Percentiles rank a stretch among this genome's conserved stretches.
Conservation (phyloP, 2,113 vertebrate species). For the Saimiri boliviensis region DNA sequence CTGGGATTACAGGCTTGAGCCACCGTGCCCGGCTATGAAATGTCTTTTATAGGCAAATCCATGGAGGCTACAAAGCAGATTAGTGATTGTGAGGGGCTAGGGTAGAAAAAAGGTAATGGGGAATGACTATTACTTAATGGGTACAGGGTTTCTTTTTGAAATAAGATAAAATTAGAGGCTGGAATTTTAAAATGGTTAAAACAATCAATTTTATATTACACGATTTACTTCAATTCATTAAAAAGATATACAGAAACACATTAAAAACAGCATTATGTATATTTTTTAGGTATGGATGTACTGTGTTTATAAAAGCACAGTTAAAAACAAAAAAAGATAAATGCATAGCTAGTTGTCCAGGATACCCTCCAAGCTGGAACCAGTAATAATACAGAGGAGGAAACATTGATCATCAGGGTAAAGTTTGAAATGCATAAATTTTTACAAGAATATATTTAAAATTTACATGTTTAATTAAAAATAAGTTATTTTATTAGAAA, state of each 20-base stretch:
- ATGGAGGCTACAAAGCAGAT: neutral
- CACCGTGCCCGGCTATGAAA: too few relatives aligned
- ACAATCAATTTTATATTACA: neutral
- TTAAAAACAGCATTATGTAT: neutral
- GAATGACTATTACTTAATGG: neutral
- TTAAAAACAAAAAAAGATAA: too few relatives aligned
- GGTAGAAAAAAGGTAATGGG: neutral
- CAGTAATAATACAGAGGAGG: neutral
- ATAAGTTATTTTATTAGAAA: neutral
- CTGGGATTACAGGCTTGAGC: too few relatives aligned
- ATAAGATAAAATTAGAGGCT: neutral
- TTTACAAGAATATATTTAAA: neutral
- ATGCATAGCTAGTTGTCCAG: neutral
- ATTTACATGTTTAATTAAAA: neutral
- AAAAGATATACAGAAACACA: slow-evolving; percentile 18
- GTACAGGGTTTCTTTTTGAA: neutral
- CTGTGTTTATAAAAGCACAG: neutral
- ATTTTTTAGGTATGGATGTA: neutral
- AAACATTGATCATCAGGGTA: neutral
- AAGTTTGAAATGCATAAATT: neutral
- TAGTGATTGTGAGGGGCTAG: neutral
- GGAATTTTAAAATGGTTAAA: neutral
- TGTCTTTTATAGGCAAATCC: neutral
- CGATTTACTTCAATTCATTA: neutral
- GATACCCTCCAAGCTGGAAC: neutral